Evolutionary conservation across 2,888 invertebrate genomes (phyloP), one percentile per base, ranked within the genome.

Genomic region (Patella ulyssiponensis): DNA sequence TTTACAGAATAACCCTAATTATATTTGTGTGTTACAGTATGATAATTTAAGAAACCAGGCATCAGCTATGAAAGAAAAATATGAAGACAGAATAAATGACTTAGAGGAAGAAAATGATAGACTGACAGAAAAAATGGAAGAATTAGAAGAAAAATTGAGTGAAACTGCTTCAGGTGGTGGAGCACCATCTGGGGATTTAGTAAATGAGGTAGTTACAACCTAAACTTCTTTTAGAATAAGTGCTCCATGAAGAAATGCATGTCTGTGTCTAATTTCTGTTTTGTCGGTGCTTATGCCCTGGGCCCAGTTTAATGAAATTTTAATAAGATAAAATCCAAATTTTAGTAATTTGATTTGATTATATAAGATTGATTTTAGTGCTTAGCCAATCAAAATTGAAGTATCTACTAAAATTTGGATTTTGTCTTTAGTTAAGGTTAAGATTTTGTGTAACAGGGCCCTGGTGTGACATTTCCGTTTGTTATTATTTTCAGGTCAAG

Each of bases 1-100:
- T 33, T 33, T 33, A 33, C 4, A 4, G 33, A 33, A 33, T 33
- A 33, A 33, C 33, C 33, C 1, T 17, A 27, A 44, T n/a, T 52
- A 15, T n/a, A 27, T 20, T 33, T 20, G 33, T 12, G 17, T 33
- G 0, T 20, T 33, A 33, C 83, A 91, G 90, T 90, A 90, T 84
- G 90, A 90, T 14, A 86, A 85, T 70, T 77, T 90, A 52, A 82
- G 89, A 33, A 79, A 75, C n/a, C 90, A 90, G 78, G 90, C 89
- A 2, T 80, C 84, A 0, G 76, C 83, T 9, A 88, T 90, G 90
- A 90, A 90, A 78, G 88, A 90, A 64, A 81, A 84, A 51, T 91
- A 89, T 80, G 90, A 91, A 79, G 86, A 86, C n/a, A 79, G 86
- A 15, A 87, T 90, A 52, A 74, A 81, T 33, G 89, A 90, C 75